Evolutionary conservation across 2,113 vertebrate species (phyloP), one percentile per base, ranked within the genome.

Genomic region (Chionodraco myersi): DNA sequence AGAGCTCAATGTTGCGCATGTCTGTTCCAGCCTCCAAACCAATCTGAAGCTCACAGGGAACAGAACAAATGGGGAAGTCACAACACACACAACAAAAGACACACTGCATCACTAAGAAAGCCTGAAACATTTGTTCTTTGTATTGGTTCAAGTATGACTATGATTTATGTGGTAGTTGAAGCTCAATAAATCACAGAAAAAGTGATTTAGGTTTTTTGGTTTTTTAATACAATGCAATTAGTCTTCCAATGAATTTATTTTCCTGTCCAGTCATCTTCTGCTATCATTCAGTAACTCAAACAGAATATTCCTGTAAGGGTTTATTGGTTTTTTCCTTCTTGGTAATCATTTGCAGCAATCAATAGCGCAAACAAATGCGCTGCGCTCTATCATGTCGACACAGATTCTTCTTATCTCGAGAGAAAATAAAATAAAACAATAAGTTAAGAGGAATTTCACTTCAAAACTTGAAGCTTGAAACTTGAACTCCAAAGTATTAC

Each of bases 321-420:
- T 79, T 82, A 51, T 85, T 85, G 86, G 57, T 68, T 72, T 56
- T 66, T 21, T 44, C 13, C 68, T 62, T 71, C 52, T 69, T 10
- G 75, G 60, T 52, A 92, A 92, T 90, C 62, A 92, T 92, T 88
- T 36, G 47, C 58, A 58, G 63, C 3, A 83, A 90, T 91, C 91
- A 89, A 90, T 91, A 45, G 1, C 23, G 18, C 72, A 89, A 92
- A 89, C 80, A 85, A 74, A 53, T 34, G 18, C 0, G 3, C 44
- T 70, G 47, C 11, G 74, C 75, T 66, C 66, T 18, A 36, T 16
- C 6, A 53, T 41, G 30, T 45, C 21, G 4, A 36, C 53, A 36
- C 12, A n/a, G 10, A 1, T 12, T 63, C 14, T 36, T 36, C 21
- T 21, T 6, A 26, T 53, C 30, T n/a, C 18, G 36, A 53, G 58